Evolutionary conservation across 2,113 vertebrate species (phyloP).

Genomic region (Dolichotis patagonum): DNA sequence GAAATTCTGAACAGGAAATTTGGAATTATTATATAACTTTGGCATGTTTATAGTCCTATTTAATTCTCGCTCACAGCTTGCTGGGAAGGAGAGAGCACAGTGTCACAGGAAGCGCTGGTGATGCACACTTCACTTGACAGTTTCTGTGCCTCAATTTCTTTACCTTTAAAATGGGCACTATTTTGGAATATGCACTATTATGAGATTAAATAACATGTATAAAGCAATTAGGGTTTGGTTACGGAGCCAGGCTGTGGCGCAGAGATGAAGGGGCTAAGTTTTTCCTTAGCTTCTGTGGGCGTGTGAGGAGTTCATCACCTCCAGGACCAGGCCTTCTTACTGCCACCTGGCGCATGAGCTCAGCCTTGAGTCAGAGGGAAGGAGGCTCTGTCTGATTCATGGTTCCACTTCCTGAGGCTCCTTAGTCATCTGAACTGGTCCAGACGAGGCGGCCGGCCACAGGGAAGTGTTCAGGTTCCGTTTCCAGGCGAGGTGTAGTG

Average conservation of each 20-base stretch:
- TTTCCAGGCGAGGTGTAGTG: too few relatives aligned
- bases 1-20: not conserved
- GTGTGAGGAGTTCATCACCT: not conserved
- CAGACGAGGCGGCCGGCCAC: slow-evolving; percentile 45
- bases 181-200: not conserved
- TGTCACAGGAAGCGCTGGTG: not conserved
- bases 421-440: slow-evolving; percentile 73
- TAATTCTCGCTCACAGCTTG: not conserved
- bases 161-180: not conserved
- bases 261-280: not conserved
- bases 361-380: slow-evolving; percentile 77
- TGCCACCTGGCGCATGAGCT: slow-evolving; percentile 61
- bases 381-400: slow-evolving; percentile 70
- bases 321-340: not conserved
- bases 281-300: slow-evolving; percentile 9
- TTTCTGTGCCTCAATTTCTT: slow-evolving; percentile 1
- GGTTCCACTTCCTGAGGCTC: slow-evolving; percentile 70
- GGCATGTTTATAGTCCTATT: not conserved
- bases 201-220: not conserved
- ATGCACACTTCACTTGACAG: not conserved
- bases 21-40: not conserved
- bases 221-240: too few relatives aligned
- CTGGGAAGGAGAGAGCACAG: not conserved
- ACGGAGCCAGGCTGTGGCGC: not conserved
- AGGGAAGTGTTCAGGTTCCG: too few relatives aligned